Conservation (phyloP, 2,797 vertebrate species). For the Anguilla megastoma region DNA sequence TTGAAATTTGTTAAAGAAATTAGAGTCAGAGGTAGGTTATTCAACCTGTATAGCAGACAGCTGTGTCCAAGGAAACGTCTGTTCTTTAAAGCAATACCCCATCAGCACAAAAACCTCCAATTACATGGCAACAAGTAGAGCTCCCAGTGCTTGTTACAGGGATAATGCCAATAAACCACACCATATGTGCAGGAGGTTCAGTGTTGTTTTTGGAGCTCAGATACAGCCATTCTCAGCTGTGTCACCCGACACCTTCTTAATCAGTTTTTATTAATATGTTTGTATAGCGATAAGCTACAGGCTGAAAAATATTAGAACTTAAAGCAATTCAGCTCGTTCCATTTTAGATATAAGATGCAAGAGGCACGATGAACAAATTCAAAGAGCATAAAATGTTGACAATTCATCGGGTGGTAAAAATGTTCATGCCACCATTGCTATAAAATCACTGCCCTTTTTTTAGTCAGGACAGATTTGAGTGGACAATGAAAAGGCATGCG, state of each 20-base stretch:
- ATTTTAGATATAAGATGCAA: neutral
- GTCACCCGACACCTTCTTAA: neutral
- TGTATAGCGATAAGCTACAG: neutral
- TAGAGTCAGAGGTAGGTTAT: neutral
- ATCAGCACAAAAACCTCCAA: neutral
- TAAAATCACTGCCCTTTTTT: neutral
- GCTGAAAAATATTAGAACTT: neutral
- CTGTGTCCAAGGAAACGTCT: neutral
- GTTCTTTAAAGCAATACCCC: neutral
- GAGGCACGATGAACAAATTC: neutral
- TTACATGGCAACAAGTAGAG: neutral
- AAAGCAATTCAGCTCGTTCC: neutral
- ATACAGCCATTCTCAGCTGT: neutral
- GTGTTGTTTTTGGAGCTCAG: neutral
- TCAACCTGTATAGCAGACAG: neutral
- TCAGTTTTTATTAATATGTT: neutral
- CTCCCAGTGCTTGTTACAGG: neutral
- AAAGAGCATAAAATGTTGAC: slow-evolving; percentile 12
- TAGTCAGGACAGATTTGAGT: neutral
- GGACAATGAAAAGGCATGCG: neutral
- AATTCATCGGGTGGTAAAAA: neutral
- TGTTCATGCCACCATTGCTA: neutral
- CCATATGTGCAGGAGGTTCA: neutral
- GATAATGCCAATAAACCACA: neutral
- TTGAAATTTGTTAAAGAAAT: neutral